Percentiles rank a stretch among this genome's conserved stretches.
Evolutionary conservation across 2,888 invertebrate species (phyloP).

Genomic region (Cheilosia impressa): DNA sequence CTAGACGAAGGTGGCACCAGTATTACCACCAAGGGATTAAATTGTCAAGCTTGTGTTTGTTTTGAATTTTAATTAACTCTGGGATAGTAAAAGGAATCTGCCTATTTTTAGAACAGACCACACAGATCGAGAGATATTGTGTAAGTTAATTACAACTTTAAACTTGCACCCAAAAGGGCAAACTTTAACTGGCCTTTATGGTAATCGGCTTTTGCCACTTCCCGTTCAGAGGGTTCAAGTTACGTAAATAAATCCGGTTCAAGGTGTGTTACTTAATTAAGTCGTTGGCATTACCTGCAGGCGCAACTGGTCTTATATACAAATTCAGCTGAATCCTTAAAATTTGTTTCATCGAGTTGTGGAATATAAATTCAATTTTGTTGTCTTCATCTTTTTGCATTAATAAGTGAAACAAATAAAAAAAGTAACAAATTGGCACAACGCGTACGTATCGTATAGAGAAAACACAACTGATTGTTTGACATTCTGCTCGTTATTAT

Average conservation of each 20-base stretch:
- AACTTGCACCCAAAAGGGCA: slow-evolving; percentile 5
- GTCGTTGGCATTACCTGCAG: background rate
- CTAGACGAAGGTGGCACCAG: slow-evolving; percentile 6
- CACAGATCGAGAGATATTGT: slow-evolving; percentile 22
- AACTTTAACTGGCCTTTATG: slow-evolving; percentile 14
- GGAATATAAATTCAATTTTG: slow-evolving; percentile 4
- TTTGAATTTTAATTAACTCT: slow-evolving; percentile 36
- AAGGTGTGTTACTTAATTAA: slow-evolving; percentile 18
- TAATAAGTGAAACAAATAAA: background rate
- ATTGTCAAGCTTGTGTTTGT: slow-evolving; percentile 17
- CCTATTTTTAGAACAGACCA: background rate
- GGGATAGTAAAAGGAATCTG: slow-evolving; percentile 34
- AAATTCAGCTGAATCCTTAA: slow-evolving; percentile 31
- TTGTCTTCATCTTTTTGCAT: slow-evolving; percentile 1
- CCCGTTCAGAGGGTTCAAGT: slow-evolving; percentile 4
- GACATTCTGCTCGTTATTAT: slow-evolving; percentile 29
- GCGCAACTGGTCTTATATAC: background rate
- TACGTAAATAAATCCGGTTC: slow-evolving; percentile 21
- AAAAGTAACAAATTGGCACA: slow-evolving; percentile 31
- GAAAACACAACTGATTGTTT: slow-evolving; percentile 33
- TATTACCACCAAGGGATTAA: slow-evolving; percentile 35
- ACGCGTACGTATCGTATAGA: slow-evolving; percentile 23
- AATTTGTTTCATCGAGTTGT: background rate
- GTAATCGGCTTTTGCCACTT: background rate
- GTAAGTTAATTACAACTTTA: slow-evolving; percentile 43